These are phyloP conservation scores for Enteromius viviparus DNA, from an alignment of 2,797 vertebrate species.

Conservation along the genomic window DNA sequence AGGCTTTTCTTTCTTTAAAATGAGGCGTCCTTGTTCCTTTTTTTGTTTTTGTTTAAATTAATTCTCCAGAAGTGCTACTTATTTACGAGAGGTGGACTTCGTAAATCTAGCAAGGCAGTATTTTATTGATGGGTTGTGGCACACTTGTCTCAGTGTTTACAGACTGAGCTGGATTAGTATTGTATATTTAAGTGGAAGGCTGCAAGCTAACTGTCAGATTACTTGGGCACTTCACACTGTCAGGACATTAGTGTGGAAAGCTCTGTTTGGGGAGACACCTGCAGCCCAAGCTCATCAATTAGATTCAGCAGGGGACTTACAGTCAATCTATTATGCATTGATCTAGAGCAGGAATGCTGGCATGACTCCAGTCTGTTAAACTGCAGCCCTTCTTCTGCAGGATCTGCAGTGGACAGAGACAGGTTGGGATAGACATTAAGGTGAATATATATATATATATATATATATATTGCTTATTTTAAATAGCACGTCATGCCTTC, in stretches of 20 bases:
- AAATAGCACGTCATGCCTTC: too few relatives aligned
- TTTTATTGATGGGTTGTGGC: constrained; percentile 7
- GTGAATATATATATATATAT: too few relatives aligned
- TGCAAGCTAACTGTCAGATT: not conserved
- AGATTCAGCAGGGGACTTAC: constrained; percentile 63
- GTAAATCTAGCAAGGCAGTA: not conserved
- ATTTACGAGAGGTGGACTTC: not conserved
- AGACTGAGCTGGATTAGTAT: constrained; percentile 3
- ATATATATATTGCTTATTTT: too few relatives aligned
- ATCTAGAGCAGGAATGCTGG: constrained; percentile 65
- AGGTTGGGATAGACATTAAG: not conserved
- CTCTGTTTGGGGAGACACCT: constrained; percentile 58
- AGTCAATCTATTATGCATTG: constrained; percentile 73
- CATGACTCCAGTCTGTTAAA: constrained; percentile 66
- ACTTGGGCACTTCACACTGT: not conserved
- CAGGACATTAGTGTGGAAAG: constrained; percentile 32
- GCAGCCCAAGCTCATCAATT: constrained; percentile 63
- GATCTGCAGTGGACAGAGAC: constrained; percentile 1
- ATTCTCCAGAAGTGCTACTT: not conserved
- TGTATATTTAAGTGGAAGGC: not conserved
- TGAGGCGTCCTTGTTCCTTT: not conserved
- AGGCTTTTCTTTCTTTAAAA: not conserved
- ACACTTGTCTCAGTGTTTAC: constrained; percentile 27
- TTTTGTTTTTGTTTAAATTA: not conserved
- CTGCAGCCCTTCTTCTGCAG: constrained; percentile 54